Percentiles rank a stretch among this genome's conserved stretches.
Conservation (phyloP, 2,113 vertebrate genomes). For the Genyomyrus donnyi region DNA sequence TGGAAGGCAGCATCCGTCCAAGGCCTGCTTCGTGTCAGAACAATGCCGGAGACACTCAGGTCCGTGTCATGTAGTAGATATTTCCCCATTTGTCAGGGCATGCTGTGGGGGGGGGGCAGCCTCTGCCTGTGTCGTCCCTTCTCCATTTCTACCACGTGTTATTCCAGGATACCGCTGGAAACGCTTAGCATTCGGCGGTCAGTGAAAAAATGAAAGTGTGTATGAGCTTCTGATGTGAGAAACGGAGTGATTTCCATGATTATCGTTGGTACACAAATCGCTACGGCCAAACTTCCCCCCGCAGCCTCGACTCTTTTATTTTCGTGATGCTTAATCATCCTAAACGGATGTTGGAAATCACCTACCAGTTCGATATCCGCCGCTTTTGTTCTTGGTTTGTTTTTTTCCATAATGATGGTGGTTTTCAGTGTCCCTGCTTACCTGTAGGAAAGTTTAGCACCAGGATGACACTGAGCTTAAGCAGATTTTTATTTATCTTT, state of each 20-base stretch:
- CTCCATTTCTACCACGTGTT: background rate
- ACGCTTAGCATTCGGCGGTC: background rate
- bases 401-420: background rate
- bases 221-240: background rate
- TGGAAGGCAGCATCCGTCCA: background rate
- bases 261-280: background rate
- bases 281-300: background rate
- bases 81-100: conserved; percentile 6
- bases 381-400: background rate
- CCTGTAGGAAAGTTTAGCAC: background rate
- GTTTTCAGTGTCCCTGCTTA: background rate
- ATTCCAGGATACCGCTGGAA: background rate
- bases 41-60: background rate
- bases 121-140: background rate
- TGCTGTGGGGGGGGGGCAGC: background rate
- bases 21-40: background rate
- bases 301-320: background rate
- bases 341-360: background rate
- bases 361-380: background rate
- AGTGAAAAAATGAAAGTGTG: background rate
- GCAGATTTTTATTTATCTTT: background rate
- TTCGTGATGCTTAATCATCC: background rate
- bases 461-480: background rate
- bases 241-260: background rate
- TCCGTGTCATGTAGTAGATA: background rate